phyloP scores from a whole-genome alignment of 2,797 vertebrate genomes.

The Myotis pilosus region DNA sequence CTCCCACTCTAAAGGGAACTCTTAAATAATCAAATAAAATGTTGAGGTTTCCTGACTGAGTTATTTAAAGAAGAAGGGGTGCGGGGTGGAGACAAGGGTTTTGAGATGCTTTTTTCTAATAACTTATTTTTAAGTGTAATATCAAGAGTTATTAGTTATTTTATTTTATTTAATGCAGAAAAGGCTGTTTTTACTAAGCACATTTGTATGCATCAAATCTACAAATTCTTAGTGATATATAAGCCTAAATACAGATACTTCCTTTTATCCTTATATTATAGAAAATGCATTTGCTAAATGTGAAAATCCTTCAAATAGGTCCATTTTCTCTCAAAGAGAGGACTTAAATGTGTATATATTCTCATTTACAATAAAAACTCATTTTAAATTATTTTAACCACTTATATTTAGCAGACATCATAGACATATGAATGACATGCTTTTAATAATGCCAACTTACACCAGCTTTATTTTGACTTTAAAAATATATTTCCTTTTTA shows the following conservation, averaged over 20 bases:
- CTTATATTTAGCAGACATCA: neutral
- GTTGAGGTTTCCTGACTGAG: conserved; percentile 41
- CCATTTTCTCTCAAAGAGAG: neutral
- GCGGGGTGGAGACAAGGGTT: neutral
- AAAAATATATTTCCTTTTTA: conserved; percentile 52
- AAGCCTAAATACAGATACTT: neutral
- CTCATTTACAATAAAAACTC: conserved; percentile 12
- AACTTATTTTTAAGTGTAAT: neutral
- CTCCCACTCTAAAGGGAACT: conserved; percentile 67
- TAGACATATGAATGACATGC: neutral
- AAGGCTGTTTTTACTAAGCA: neutral
- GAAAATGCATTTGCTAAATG: conserved; percentile 39
- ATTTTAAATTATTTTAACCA: conserved; percentile 56
- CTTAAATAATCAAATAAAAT: conserved; percentile 76
- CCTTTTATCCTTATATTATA: neutral
- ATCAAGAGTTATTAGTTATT: neutral
- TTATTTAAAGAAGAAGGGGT: conserved; percentile 33
- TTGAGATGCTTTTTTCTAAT: conserved; percentile 54
- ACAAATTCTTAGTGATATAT: neutral
- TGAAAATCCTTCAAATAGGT: conserved; percentile 32
- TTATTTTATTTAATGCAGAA: conserved; percentile 38
- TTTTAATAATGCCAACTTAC: conserved; percentile 25
- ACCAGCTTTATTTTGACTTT: conserved; percentile 60
- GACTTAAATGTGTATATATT: conserved; percentile 16
- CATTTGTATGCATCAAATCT: neutral